phyloP scores from a whole-genome alignment of 2,888 invertebrate species.

The Boloria euphrosyne region DNA sequence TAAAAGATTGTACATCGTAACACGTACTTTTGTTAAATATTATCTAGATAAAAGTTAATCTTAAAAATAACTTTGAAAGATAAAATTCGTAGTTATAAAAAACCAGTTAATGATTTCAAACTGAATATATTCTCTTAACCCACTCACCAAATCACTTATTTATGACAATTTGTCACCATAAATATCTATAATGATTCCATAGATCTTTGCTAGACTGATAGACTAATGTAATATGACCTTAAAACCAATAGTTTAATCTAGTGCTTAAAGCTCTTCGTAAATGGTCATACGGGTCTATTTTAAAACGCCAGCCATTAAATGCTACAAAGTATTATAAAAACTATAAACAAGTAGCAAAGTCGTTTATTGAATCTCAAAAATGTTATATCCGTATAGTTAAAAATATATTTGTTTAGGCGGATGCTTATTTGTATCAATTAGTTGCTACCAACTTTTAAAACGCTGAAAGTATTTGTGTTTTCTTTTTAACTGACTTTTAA shows the following conservation, averaged over 20 bases:
- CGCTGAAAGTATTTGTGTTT: constrained; percentile 32
- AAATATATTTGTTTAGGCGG: constrained; percentile 55
- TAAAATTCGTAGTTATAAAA: no score
- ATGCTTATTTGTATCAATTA: constrained; percentile 75
- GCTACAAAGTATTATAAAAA: constrained; percentile 69
- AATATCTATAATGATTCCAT: constrained; percentile 38
- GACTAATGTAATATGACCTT: constrained; percentile 45
- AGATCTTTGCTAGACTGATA: constrained; percentile 45
- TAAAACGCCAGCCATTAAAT: constrained; percentile 48
- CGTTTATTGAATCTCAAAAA: constrained; percentile 67
- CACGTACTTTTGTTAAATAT: no score
- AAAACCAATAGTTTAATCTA: not conserved
- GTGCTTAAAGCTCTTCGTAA: constrained; percentile 38
- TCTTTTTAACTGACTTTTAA: not conserved
- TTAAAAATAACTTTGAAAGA: not conserved
- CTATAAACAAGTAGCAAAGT: constrained; percentile 66
- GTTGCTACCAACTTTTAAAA: constrained; percentile 55
- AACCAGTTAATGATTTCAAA: constrained; percentile 45
- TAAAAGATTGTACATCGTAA: no score
- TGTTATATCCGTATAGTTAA: constrained; percentile 61
- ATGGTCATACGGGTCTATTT: constrained; percentile 52
- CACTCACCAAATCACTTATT: constrained; percentile 55
- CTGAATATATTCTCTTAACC: constrained; percentile 59
- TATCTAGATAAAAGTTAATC: no score
- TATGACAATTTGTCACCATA: constrained; percentile 45